Percentiles rank a stretch among this genome's conserved stretches.
phyloP scores from a whole-genome alignment of 1,140 invertebrate species.

The Listronotus oregonensis region DNA sequence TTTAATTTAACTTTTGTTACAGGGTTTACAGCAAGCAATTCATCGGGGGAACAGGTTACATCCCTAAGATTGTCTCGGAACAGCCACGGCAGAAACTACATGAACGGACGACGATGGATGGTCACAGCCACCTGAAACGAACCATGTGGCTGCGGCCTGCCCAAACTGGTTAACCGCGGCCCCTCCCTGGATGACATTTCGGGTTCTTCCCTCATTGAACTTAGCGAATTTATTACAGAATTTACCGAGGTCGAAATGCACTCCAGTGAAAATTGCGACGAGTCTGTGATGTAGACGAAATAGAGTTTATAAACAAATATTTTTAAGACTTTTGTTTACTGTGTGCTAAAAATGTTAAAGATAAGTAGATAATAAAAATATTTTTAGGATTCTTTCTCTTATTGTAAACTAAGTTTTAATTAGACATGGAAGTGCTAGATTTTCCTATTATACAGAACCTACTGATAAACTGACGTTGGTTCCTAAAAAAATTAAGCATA shows the following conservation, averaged over 20 bases:
- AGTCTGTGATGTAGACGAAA: constrained; percentile 40
- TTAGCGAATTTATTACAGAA: constrained; percentile 43
- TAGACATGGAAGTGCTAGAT: no score
- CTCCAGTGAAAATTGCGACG: constrained; percentile 4
- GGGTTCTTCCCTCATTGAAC: constrained; percentile 45
- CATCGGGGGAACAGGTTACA: constrained; percentile 52
- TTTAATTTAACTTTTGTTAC: constrained; percentile 12
- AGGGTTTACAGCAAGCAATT: constrained; percentile 53
- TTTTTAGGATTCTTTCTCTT: no score
- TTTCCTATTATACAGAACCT: no score
- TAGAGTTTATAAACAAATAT: background rate
- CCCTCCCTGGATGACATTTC: constrained; percentile 38
- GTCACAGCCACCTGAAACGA: constrained; percentile 49
- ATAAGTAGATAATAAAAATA: no score
- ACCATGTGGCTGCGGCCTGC: constrained; percentile 25
- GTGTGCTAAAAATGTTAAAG: no score
- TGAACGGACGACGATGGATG: constrained; percentile 49
- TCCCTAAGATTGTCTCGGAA: constrained; percentile 42
- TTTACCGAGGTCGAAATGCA: constrained; percentile 43
- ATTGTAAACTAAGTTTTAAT: no score
- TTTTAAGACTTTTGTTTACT: no score
- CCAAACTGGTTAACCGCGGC: constrained; percentile 5
- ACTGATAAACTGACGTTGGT: no score
- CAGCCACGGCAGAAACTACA: constrained; percentile 36
- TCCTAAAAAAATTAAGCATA: no score